Percentiles rank a stretch among this genome's conserved stretches.
phyloP scores from a whole-genome alignment of 2,797 vertebrate genomes.

The Geranospiza caerulescens region DNA sequence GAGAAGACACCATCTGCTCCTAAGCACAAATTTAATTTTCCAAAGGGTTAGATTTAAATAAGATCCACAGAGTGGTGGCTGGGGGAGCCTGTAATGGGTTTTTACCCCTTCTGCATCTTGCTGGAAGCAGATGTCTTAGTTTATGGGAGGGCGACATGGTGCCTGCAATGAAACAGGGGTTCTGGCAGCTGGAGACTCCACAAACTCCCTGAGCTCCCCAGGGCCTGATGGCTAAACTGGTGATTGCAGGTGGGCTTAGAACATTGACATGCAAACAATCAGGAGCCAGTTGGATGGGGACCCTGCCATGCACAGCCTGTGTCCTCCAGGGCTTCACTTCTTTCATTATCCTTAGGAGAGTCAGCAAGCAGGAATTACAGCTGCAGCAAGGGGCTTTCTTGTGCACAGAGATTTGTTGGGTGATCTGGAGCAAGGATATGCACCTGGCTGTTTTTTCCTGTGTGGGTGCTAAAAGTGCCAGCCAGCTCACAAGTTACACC shows the following conservation, averaged over 20 bases:
- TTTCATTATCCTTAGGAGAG: background rate
- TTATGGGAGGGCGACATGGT: background rate
- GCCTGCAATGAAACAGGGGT: background rate
- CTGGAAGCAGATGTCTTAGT: background rate
- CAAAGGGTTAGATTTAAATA: conserved; percentile 9
- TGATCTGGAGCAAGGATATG: background rate
- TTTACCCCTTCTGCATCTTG: background rate
- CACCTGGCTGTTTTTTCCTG: background rate
- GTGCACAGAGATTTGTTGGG: background rate
- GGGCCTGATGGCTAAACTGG: background rate
- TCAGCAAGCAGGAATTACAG: background rate
- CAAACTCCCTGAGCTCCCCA: background rate
- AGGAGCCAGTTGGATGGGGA: background rate
- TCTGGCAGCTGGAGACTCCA: background rate
- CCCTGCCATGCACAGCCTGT: background rate
- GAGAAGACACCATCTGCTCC: conserved; percentile 38
- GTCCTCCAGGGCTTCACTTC: background rate
- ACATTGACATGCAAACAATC: background rate
- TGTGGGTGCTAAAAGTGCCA: background rate
- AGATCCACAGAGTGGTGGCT: background rate
- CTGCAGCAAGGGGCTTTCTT: background rate
- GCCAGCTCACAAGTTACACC: background rate
- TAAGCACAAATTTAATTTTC: conserved; percentile 20
- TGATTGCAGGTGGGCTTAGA: background rate
- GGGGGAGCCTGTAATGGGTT: background rate